Percentiles rank a stretch among this genome's conserved stretches.
Conservation (phyloP, 2,113 vertebrate genomes). For the Parotia lawesii region DNA sequence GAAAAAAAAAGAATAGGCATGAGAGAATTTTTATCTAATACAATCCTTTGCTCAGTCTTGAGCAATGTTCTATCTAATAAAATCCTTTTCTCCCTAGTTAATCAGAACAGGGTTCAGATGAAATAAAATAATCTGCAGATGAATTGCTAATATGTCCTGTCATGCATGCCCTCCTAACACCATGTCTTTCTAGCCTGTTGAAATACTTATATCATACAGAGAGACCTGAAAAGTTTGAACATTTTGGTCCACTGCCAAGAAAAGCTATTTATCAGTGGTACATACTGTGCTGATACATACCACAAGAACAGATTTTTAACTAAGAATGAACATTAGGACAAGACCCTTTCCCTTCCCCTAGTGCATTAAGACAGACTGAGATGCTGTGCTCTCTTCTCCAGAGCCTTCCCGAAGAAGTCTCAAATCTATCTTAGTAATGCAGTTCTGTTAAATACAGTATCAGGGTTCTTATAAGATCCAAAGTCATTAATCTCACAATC, state of each 20-base stretch:
- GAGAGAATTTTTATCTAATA: slow-evolving; percentile 25
- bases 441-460: background rate
- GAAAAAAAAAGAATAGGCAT: background rate
- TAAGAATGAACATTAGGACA: slow-evolving; percentile 15
- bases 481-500: background rate
- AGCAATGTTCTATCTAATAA: background rate
- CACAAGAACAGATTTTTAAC: slow-evolving; percentile 30
- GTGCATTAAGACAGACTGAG: slow-evolving; percentile 9
- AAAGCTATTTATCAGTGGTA: slow-evolving; percentile 46
- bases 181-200: slow-evolving; percentile 12
- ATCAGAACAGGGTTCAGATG: slow-evolving; percentile 12
- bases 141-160: slow-evolving; percentile 38
- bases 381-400: background rate
- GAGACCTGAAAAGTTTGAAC: slow-evolving; percentile 49
- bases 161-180: slow-evolving; percentile 6
- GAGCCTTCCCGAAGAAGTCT: background rate
- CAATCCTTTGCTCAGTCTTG: background rate
- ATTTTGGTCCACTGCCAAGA: slow-evolving; percentile 45
- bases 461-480: background rate
- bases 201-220: slow-evolving; percentile 41
- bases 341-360: slow-evolving; percentile 8
- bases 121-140: slow-evolving; percentile 51
- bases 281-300: slow-evolving; percentile 14
- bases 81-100: slow-evolving; percentile 30
- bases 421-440: background rate